Evolutionary conservation across 2,888 invertebrate genomes (phyloP), one percentile per base, ranked within the genome.

Genomic region (Eupithecia centaureata): DNA sequence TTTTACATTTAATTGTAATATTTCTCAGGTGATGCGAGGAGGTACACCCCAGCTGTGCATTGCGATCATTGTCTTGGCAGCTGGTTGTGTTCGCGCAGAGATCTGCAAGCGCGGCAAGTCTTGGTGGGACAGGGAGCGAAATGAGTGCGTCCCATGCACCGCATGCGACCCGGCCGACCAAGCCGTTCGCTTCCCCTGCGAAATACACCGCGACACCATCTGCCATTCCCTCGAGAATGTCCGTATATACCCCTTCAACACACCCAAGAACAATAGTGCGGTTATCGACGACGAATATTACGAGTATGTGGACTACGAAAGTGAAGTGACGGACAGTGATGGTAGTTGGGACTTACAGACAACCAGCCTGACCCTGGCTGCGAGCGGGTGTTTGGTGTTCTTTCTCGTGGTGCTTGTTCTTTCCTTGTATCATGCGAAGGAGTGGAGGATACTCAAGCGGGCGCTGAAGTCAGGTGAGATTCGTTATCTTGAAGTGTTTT

Each of bases 381-480:
- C 96, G 42, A 94, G 95, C 83, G 96, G 96, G 73, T 97, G 97
- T 92, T 94, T 96, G 68, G 93, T 97, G 83, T 97, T 97, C 93
- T 96, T 97, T 93, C 92, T 96, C 79, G 96, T 96, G 75, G 96
- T 96, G 83, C 95, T 96, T 77, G 94, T 95, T 80, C 95, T 96
- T 85, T 96, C 96, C 76, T 89, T 97, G 79, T 95, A 96, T 81
- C 96, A 97, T 84, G 96, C 96, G 78, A 95, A 95, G 81, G 97
- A 97, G 86, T 97, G 97, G 97, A 95, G 95, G 85, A 94, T 95
- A 82, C 94, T 97, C 84, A 96, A 97, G 89, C 95, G 95, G 82
- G 96, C 96, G 81, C 95, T 96, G 78, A 96, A 96, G 85, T 95
- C 96, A 90, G 97, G 97, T 97, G 86, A 94, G 47, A 47, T 22